Evolutionary conservation across 2,888 invertebrate species (phyloP), one percentile per base, ranked within the genome.

Genomic region (Amiota minor): DNA sequence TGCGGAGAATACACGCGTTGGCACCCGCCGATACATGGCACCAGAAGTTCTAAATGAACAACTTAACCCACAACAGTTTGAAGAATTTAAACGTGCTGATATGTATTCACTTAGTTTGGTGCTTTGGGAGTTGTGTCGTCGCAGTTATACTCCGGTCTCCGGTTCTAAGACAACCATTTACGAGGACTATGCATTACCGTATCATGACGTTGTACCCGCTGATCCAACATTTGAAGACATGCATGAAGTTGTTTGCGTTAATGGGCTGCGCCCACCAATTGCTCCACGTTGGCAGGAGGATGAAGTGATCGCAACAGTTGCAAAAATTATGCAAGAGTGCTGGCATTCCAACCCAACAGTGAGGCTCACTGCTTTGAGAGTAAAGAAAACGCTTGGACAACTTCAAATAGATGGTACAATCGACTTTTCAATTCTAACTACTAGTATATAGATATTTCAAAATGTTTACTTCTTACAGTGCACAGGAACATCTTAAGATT

Each of bases 181-280:
- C 77, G 95, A 95, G 85, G 92, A 94, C 16, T 96, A 96, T 89
- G 94, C 94, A 84, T 91, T 95, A 90, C 97, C 98, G 9, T 98
- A 96, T 90, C 93, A 93, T 88, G 96, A 96, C 86, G 91, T 91
- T 80, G 97, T 97, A 77, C 94, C 95, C 23, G 91, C 93, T 74
- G 97, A 98, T 91, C 98, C 98, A 0, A 93, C 93, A 20, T 94
- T 96, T 86, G 97, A 97, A 81, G 95, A 97, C 82, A 97, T 98
- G 97, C 92, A 92, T 82, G 92, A 92, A 35, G 93, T 93, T 47
- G 96, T 98, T 70, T 95, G 95, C 88, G 91, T 91, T 16, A 92
- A 93, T 80, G 92, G 93, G 74, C 89, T 92, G 47, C 91, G 97
- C 77, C 98, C 98, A 49, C 88, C 88, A 2, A 87, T 92, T 91